Evolutionary conservation across 2,113 vertebrate species (phyloP), one percentile per base, ranked within the genome.

Genomic region (Helogale parvula): DNA sequence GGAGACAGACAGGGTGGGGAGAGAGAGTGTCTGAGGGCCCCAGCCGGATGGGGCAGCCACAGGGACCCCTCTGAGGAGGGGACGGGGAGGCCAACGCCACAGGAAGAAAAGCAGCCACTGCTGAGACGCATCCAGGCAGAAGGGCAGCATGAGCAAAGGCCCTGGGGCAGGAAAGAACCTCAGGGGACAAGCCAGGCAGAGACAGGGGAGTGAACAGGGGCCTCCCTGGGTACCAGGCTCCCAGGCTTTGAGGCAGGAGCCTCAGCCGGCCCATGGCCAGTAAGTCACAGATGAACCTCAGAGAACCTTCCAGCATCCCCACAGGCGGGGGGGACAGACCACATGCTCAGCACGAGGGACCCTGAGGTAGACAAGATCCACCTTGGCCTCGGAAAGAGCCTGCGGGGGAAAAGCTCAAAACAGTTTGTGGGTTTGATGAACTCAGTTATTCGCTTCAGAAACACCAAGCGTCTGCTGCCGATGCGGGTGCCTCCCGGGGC

Each of bases 401-500:
- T 29, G 29, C 8, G n/a, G 60, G 5, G 12, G n/a, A 10, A 50
- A 19, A 50, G 38, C 38, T 50, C 47, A 7, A 38, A 38, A 45
- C 35, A 68, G 66, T 31, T 4, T 27, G 7, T 41, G 27, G 23
- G 12, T 12, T 80, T 80, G 33, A 80, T 50, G 45, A 35, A 31
- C 19, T 35, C 29, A 1, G 4, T 9, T 8, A 35, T 35, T 50
- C 15, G 19, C 33, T 57, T 81, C 57, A 29, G 52, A 94, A 76
- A 31, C 83, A 38, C 19, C 8, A 65, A 68, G 71, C 0, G 0
- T 76, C 60, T 29, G 38, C 68, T 41, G 45, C 41, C 41, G 4
- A 41, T 5, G 41, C 41, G 41, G 41, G 41, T 5, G 5, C 66
- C 5, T n/a, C 80, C 1, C 0, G 0, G 52, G n/a, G 29, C 54